phyloP scores from a whole-genome alignment of 1,140 invertebrate genomes.

The Nymphalis io region DNA sequence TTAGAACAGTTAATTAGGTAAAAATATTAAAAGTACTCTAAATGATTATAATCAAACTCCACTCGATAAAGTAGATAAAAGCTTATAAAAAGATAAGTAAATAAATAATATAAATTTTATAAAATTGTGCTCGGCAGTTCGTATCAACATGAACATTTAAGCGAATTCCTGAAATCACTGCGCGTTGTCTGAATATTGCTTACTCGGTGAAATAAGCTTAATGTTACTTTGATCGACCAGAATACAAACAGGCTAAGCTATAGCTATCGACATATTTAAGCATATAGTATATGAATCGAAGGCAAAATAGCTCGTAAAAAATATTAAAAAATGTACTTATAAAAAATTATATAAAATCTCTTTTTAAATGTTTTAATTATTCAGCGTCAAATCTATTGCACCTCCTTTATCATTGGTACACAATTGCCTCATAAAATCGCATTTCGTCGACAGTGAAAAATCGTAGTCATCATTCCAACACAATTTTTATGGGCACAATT shows the following conservation, averaged over 20 bases:
- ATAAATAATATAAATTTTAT: background rate
- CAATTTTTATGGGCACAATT: slow-evolving; percentile 77
- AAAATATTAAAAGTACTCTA: too few species aligned
- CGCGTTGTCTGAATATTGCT: slow-evolving; percentile 40
- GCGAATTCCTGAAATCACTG: slow-evolving; percentile 64
- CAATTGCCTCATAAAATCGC: slow-evolving; percentile 70
- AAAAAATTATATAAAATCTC: background rate
- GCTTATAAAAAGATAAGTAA: background rate
- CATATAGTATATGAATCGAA: too few species aligned
- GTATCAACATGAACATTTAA: slow-evolving; percentile 48
- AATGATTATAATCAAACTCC: too few species aligned
- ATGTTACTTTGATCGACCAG: slow-evolving; percentile 18
- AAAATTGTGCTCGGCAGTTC: slow-evolving; percentile 41
- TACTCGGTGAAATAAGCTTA: slow-evolving; percentile 30
- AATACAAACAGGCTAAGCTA: background rate
- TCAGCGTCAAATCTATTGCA: background rate
- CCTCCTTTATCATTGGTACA: slow-evolving; percentile 56
- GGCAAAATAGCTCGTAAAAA: background rate
- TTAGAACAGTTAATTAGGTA: too few species aligned
- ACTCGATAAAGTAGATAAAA: too few species aligned
- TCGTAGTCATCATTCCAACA: slow-evolving; percentile 75
- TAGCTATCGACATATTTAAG: background rate
- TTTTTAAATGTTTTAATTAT: background rate
- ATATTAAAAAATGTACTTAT: background rate
- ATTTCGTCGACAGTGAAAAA: slow-evolving; percentile 74